These are phyloP conservation scores for Parapsyche elsis DNA, from an alignment of 1,140 invertebrate genomes.

Conservation along the genomic window DNA sequence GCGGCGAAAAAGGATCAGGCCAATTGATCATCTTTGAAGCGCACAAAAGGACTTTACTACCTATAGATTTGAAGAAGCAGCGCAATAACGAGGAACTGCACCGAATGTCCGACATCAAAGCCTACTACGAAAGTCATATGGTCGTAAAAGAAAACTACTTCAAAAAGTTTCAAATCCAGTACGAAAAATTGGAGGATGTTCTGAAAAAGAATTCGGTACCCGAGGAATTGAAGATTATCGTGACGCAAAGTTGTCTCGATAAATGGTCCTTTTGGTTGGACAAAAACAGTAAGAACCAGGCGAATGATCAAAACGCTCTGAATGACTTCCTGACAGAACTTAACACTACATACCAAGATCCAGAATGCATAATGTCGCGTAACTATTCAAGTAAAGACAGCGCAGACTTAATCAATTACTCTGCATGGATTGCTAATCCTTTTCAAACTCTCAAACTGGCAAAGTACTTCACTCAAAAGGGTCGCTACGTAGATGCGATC, in stretches of 20 bases:
- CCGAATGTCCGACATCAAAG: conserved; percentile 46
- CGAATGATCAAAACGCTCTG: neutral
- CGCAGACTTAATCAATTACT: no score
- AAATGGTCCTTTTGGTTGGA: conserved; percentile 51
- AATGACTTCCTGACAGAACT: neutral
- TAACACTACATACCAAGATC: neutral
- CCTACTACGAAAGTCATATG: conserved; percentile 42
- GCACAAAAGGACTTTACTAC: neutral
- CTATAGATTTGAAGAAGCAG: conserved; percentile 32
- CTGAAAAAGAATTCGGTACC: neutral
- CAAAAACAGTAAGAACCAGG: conserved; percentile 25
- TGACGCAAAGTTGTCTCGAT: conserved; percentile 41
- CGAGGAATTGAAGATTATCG: conserved; percentile 26
- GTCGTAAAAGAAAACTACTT: conserved; percentile 43
- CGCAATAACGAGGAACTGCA: conserved; percentile 39
- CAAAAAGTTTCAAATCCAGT: conserved; percentile 33
- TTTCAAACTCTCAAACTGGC: conserved; percentile 6
- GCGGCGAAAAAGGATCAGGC: conserved; percentile 58
- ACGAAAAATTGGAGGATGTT: conserved; percentile 9
- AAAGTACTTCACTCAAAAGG: neutral
- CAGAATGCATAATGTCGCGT: no score
- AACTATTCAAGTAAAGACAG: no score
- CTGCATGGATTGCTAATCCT: neutral
- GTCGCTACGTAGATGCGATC: neutral
- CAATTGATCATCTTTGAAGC: conserved; percentile 54